A percentile compares a stretch with the other conserved stretches of the same genome.
phyloP scores from a whole-genome alignment of 2,797 vertebrate genomes.

The Myiothlypis chrysogaster region DNA sequence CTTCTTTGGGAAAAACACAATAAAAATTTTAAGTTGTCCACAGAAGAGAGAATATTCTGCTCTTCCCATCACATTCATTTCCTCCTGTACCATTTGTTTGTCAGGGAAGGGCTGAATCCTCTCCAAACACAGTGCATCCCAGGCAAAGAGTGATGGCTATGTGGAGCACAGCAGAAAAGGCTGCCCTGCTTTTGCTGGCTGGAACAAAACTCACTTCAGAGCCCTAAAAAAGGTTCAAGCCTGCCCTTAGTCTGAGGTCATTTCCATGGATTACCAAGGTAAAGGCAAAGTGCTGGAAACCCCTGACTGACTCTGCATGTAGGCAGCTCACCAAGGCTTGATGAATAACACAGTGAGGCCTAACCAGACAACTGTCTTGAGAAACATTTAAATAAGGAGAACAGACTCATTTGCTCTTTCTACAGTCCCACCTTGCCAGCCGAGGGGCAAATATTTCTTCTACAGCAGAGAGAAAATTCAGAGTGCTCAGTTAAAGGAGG shows the following conservation, averaged over 20 bases:
- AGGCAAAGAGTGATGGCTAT: background rate
- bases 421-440: background rate
- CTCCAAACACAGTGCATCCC: background rate
- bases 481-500: background rate
- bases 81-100: background rate
- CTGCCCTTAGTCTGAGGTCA: background rate
- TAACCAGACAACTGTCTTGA: background rate
- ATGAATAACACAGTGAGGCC: background rate
- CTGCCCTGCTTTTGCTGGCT: background rate
- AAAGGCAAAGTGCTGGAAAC: background rate
- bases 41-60: background rate
- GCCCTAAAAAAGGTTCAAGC: background rate
- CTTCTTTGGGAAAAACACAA: background rate
- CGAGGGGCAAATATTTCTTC: background rate
- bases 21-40: background rate
- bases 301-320: background rate
- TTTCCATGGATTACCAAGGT: background rate
- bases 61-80: background rate
- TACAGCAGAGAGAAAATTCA: background rate
- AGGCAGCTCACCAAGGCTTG: background rate
- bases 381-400: conserved; percentile 6
- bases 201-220: background rate
- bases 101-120: background rate
- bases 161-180: background rate
- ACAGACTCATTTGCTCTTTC: background rate